Evolutionary conservation across 2,797 vertebrate genomes (phyloP).

Genomic region (Trichosurus vulpecula): DNA sequence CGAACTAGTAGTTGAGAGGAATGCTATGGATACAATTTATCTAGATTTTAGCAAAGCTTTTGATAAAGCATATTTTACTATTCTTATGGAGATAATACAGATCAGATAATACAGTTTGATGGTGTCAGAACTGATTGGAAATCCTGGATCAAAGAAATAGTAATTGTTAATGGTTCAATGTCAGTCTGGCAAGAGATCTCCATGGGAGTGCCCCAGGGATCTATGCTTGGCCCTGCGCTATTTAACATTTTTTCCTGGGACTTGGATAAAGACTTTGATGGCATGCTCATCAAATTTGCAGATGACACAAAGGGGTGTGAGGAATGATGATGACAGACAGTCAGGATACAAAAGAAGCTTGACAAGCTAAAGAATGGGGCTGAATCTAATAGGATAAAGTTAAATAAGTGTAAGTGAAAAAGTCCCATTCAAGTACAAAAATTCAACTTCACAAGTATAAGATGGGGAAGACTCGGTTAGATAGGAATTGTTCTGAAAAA

Average conservation of each 20-base stretch:
- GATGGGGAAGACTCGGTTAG: neutral
- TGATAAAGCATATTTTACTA: neutral
- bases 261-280: neutral
- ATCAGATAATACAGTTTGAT: neutral
- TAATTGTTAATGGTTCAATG: neutral
- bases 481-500: neutral
- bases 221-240: neutral
- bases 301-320: neutral
- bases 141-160: neutral
- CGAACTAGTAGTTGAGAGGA: neutral
- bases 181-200: neutral
- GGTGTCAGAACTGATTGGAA: neutral
- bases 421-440: neutral
- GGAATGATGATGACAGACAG: neutral
- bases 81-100: neutral
- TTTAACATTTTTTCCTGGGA: neutral
- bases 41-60: neutral
- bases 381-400: neutral
- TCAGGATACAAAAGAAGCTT: neutral
- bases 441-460: neutral
- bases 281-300: conserved; percentile 1
- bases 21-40: neutral
- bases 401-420: neutral
- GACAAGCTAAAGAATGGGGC: neutral
- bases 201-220: neutral